Conservation (phyloP, 2,797 vertebrate genomes). For the Sebastes kiyomatsui region DNA sequence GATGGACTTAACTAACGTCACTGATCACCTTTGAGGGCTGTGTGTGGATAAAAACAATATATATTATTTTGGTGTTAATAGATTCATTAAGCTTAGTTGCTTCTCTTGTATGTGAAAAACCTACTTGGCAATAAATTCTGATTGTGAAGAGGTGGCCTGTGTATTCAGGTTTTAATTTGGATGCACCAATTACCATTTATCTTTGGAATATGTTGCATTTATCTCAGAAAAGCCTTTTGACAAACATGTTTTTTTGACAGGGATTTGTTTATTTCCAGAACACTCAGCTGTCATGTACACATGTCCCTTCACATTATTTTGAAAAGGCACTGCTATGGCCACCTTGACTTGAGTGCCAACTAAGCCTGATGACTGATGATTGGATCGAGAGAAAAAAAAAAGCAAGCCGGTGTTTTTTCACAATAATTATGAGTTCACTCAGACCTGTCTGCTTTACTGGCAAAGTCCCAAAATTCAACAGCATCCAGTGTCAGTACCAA, state of each 20-base stretch:
- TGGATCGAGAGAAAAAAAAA: neutral
- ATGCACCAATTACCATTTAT: neutral
- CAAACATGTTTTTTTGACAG: conserved; percentile 49
- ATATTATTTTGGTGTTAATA: neutral
- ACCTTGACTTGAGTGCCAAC: conserved; percentile 36
- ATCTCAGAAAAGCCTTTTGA: conserved; percentile 24
- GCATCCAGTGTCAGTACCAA: neutral
- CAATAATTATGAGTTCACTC: neutral
- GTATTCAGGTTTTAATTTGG: neutral
- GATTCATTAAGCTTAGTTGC: neutral
- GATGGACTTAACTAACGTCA: neutral
- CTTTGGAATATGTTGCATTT: conserved; percentile 3
- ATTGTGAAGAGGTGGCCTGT: neutral
- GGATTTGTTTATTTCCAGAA: conserved; percentile 37
- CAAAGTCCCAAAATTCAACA: neutral
- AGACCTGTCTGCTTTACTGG: neutral
- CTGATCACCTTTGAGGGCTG: neutral
- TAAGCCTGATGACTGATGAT: conserved; percentile 7
- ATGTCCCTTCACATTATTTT: conserved; percentile 35
- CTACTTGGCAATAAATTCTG: neutral
- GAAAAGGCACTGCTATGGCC: conserved; percentile 42
- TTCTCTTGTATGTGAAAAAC: neutral
- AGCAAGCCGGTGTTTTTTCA: neutral
- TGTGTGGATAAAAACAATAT: neutral
- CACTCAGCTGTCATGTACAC: conserved; percentile 55